These are phyloP conservation scores for Coptodon rendalli DNA, from an alignment of 2,113 vertebrate species.

Conservation along the genomic window DNA sequence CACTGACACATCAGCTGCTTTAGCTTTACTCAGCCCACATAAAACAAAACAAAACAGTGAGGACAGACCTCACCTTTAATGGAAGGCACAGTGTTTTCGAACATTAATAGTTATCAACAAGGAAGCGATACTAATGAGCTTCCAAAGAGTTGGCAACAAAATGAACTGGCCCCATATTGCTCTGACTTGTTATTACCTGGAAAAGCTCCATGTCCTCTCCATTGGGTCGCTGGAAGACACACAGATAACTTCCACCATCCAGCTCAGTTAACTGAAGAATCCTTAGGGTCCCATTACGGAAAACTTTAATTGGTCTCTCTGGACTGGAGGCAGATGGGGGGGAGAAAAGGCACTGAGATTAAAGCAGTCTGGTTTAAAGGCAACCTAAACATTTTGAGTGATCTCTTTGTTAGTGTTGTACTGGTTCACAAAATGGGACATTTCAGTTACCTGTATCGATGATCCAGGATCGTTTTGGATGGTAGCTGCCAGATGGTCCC, in stretches of 20 bases:
- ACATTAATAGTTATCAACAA: not conserved
- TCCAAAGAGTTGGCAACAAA: not conserved
- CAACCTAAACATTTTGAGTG: not conserved
- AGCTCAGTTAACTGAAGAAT: conserved; percentile 72
- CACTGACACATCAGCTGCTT: not conserved
- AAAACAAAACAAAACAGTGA: not conserved
- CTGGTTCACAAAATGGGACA: not conserved
- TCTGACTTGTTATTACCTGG: conserved; percentile 39
- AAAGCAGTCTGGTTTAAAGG: not conserved
- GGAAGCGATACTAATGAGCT: not conserved
- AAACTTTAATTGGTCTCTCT: conserved; percentile 70
- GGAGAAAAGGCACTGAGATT: not conserved
- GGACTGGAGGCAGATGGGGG: conserved; percentile 56
- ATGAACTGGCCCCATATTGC: not conserved
- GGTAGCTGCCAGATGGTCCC: conserved; percentile 73
- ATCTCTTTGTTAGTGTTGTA: not conserved
- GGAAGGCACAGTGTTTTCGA: not conserved
- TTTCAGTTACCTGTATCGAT: conserved; percentile 65
- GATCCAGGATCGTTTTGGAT: conserved; percentile 67
- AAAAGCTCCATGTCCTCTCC: conserved; percentile 75
- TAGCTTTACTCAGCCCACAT: not conserved
- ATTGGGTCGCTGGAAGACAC: conserved; percentile 70
- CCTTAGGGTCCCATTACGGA: conserved; percentile 74
- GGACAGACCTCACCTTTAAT: not conserved
- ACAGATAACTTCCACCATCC: conserved; percentile 72